phyloP scores from a whole-genome alignment of 2,113 vertebrate genomes.

The Onychorhynchus coronatus region DNA sequence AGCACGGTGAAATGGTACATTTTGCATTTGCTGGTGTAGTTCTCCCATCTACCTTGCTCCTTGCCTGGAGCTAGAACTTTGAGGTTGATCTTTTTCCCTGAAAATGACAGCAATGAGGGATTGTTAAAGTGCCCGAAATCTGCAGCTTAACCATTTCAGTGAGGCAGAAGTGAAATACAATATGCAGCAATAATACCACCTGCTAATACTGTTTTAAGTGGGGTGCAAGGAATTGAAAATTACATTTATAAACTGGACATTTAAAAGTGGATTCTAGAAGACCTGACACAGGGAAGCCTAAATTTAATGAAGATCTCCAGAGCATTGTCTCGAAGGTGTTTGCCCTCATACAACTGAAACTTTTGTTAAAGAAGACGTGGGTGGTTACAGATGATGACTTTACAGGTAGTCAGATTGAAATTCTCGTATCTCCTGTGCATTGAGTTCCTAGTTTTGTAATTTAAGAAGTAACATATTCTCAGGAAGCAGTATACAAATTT shows the following conservation, averaged over 20 bases:
- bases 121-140: neutral
- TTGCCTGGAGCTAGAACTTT: neutral
- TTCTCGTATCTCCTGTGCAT: neutral
- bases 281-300: neutral
- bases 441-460: neutral
- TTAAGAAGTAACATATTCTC: neutral
- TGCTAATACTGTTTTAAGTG: neutral
- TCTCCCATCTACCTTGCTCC: neutral
- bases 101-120: neutral
- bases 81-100: neutral
- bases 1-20: neutral
- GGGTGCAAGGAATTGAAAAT: neutral
- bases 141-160: neutral
- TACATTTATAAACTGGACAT: neutral
- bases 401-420: neutral
- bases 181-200: neutral
- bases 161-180: neutral
- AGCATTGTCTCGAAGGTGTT: neutral
- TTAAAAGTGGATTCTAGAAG: neutral
- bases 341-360: neutral
- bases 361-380: fast-evolving
- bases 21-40: neutral
- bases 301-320: neutral
- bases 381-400: neutral
- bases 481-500: neutral